phyloP scores from a whole-genome alignment of 2,797 vertebrate species.

The Anolis apletophallus region DNA sequence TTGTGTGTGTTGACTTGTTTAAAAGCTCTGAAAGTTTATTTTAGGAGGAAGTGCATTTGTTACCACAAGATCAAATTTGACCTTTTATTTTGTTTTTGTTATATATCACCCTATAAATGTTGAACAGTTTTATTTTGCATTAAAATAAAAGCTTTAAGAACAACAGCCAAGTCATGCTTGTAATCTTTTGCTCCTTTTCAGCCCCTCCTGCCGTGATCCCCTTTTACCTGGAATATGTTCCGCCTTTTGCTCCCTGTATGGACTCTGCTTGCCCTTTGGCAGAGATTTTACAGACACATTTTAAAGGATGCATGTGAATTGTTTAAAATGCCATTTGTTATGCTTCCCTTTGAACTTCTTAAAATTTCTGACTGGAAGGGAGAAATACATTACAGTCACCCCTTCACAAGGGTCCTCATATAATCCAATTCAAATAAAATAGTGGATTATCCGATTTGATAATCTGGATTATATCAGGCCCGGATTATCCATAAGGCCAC shows the following conservation, averaged over 20 bases:
- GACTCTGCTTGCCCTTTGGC: background rate
- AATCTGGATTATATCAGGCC: too few species aligned
- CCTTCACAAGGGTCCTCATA: too few species aligned
- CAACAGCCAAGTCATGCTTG: conserved; percentile 46
- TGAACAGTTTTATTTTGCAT: conserved; percentile 80
- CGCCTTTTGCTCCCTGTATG: background rate
- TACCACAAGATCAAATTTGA: conserved; percentile 70
- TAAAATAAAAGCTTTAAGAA: conserved; percentile 82
- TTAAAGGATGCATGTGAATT: background rate
- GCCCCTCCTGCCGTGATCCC: too few species aligned
- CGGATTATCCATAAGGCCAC: too few species aligned
- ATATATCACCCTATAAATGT: conserved; percentile 78
- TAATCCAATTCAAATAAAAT: too few species aligned
- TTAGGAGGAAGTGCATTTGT: conserved; percentile 66
- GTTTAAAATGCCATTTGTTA: background rate
- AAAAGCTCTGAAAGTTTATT: conserved; percentile 72
- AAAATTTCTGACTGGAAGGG: background rate
- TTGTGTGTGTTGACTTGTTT: conserved; percentile 58
- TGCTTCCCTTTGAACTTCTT: background rate
- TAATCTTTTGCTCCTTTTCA: conserved; percentile 1
- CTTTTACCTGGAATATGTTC: background rate
- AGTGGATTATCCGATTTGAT: too few species aligned
- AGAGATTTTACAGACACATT: background rate
- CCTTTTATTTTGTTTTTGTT: conserved; percentile 73
- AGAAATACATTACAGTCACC: background rate